Evolutionary conservation across 1,140 invertebrate species (phyloP).

Genomic region (Goniozus legneri): DNA sequence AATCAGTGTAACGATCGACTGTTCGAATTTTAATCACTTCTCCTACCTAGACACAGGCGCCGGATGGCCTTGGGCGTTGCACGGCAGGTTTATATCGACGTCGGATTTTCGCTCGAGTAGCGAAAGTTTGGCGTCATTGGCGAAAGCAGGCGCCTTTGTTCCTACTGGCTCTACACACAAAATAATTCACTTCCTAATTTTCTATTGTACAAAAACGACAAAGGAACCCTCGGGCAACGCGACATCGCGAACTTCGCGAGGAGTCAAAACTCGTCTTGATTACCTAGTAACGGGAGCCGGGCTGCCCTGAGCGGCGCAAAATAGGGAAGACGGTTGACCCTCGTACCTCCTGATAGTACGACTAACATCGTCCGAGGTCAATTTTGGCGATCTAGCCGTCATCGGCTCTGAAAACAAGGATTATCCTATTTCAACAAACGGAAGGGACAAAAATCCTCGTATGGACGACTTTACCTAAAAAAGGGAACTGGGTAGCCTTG

Average conservation of each 20-base stretch:
- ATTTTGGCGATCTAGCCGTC: constrained; percentile 70
- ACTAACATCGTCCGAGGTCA: constrained; percentile 67
- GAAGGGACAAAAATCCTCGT: too few species aligned
- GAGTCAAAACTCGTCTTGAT: constrained; percentile 11
- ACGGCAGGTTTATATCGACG: constrained; percentile 59
- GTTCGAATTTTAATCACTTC: too few species aligned
- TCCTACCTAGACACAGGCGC: constrained; percentile 66
- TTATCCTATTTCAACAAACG: too few species aligned
- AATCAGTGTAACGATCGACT: too few species aligned
- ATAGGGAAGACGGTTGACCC: constrained; percentile 41
- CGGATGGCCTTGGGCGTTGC: constrained; percentile 68
- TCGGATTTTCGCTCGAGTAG: constrained; percentile 37
- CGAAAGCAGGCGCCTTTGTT: constrained; percentile 41
- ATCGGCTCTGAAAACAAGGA: constrained; percentile 64
- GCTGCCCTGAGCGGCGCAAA: constrained; percentile 50
- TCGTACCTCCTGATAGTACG: constrained; percentile 54
- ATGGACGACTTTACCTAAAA: too few species aligned
- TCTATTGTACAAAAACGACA: not conserved
- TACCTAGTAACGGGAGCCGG: constrained; percentile 56
- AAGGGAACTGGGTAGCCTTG: constrained; percentile 61
- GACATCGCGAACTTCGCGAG: not conserved
- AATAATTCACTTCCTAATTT: constrained; percentile 7
- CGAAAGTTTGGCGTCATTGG: constrained; percentile 39
- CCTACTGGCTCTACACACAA: constrained; percentile 47
- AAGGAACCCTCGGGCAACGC: not conserved